These are phyloP conservation scores for Temnothorax ravouxi DNA, from an alignment of 2,888 invertebrate species.

Conservation along the genomic window DNA sequence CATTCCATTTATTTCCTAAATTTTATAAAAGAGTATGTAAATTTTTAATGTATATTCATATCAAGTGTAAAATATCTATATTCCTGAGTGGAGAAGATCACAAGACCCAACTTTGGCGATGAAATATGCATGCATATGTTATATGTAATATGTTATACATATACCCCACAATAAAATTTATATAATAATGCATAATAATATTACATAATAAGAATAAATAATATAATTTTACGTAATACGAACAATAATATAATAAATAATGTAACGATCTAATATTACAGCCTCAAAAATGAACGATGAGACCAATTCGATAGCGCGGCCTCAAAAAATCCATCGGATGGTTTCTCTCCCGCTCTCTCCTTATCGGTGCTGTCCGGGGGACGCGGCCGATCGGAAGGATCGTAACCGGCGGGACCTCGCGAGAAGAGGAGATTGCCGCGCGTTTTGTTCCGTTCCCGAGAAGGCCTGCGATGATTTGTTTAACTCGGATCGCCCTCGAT, in stretches of 20 bases:
- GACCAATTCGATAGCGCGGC: background rate
- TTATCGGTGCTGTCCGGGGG: constrained; percentile 69
- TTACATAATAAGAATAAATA: background rate
- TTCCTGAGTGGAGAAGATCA: background rate
- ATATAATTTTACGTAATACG: background rate
- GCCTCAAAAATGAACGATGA: background rate
- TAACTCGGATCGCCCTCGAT: constrained; percentile 82
- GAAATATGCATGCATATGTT: background rate
- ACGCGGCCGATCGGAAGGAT: constrained; percentile 76
- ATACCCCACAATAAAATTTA: background rate
- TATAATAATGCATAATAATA: background rate
- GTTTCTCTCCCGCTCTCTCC: constrained; percentile 31
- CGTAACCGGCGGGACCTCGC: constrained; percentile 69
- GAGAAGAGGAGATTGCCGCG: constrained; percentile 59
- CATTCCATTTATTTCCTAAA: background rate
- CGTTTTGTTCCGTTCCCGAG: constrained; percentile 43
- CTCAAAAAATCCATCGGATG: background rate
- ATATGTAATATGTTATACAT: background rate
- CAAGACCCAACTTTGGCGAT: background rate
- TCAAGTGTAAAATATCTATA: background rate
- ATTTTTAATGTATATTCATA: background rate
- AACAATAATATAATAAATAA: constrained; percentile 1
- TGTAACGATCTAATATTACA: background rate
- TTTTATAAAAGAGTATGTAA: background rate
- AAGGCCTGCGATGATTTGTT: constrained; percentile 83